phyloP scores from a whole-genome alignment of 2,888 invertebrate species.

The Entomobrya multifasciata region DNA sequence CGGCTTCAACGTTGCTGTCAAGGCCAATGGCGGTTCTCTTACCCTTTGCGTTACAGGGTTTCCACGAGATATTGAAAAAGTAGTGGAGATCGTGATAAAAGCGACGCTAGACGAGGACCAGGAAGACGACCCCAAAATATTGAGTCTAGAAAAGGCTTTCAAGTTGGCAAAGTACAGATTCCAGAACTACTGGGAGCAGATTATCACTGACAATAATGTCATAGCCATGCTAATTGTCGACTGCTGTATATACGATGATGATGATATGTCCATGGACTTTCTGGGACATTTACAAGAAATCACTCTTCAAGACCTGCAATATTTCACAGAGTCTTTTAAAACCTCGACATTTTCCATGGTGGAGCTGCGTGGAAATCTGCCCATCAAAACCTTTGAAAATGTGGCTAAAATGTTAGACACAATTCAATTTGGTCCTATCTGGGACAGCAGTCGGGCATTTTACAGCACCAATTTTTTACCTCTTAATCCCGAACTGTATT shows the following conservation, averaged over 20 bases:
- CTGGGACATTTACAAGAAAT: background rate
- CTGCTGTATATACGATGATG: background rate
- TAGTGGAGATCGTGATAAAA: background rate
- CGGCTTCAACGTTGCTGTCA: background rate
- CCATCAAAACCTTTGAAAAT: background rate
- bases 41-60: background rate
- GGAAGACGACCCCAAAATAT: background rate
- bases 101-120: background rate
- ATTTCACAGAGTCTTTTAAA: background rate
- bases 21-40: background rate
- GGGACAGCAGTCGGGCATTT: background rate
- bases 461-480: background rate
- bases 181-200: background rate
- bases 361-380: slow-evolving; percentile 2
- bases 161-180: background rate
- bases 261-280: background rate
- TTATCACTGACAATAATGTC: background rate
- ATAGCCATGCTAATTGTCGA: background rate
- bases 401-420: background rate
- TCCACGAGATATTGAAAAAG: background rate
- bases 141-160: too few relatives aligned
- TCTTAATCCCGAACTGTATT: background rate
- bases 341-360: background rate
- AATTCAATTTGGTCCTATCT: background rate
- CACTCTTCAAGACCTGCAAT: background rate